Evolutionary conservation across 1,140 invertebrate species (phyloP), one percentile per base, ranked within the genome.

Genomic region (Zeugodacus cucurbitae): DNA sequence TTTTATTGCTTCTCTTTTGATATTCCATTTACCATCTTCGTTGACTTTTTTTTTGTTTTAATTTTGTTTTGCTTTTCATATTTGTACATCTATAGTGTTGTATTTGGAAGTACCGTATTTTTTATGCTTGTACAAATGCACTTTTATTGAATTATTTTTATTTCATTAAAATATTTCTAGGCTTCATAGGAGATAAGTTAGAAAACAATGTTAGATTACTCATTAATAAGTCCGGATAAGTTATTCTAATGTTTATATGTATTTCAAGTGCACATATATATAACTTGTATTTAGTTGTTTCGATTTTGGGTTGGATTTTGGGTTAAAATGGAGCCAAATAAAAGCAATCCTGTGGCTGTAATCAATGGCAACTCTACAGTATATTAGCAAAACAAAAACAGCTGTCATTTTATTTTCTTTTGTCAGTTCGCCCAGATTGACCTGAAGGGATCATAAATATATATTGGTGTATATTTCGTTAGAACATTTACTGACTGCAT

Each of bases 371-470:
- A 62, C 86, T 34, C 22, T 7, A 14, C 37, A 26, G 22, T 41
- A 22, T 87, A 44, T 87, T 87, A 64, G 20, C 82, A 86, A 54
- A 59, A 86, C 44, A 86, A 54, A 59, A 86, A 59, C 34, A 70
- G 67, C 64, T 70, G 87, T 70, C 87, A 87, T 87, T 87, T 70
- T 70, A 70, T 87, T 87, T 87, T 87, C 34, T 34, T 74, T 41
- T 41, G 87, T 1, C 58, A n/a, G 32, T n/a, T 67, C 64, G 26
- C 10, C 64, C 26, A 67, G 14, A 67, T 67, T 67, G 64, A 67
- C 29, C 64, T 67, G 34, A 11, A 32, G 17, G 22, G 29, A 8
- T 14, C 67, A 4, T 74, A 37, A 17, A 2, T 6, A 0, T 41
- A 41, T 74, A 74, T 74, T 20, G 10, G 37, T 22, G 41, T 34